A percentile compares a stretch with the other conserved stretches of the same genome.
Conservation (phyloP, 2,797 vertebrate genomes). For the Brachymystax lenok region DNA sequence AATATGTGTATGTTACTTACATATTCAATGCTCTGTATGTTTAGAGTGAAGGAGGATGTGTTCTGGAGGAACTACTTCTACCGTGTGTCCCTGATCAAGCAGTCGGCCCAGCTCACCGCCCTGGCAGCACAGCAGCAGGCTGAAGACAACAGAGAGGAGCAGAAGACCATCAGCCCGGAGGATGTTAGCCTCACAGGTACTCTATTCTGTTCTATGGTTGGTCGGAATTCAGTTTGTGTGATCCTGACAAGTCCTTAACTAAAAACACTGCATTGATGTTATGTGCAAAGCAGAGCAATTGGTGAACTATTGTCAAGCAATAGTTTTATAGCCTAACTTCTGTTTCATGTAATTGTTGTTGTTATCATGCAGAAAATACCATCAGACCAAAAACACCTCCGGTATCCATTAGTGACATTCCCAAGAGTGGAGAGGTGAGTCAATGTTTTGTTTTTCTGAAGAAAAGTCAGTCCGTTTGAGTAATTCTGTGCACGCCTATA, state of each 20-base stretch:
- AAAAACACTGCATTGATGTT: too few relatives aligned
- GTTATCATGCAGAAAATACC: conserved; percentile 63
- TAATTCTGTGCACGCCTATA: background rate
- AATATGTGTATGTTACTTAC: too few relatives aligned
- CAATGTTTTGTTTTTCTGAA: background rate
- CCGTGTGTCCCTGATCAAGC: conserved; percentile 91
- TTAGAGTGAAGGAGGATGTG: conserved; percentile 84
- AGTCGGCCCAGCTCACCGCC: conserved; percentile 91
- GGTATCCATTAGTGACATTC: conserved; percentile 66
- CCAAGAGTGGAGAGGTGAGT: conserved; percentile 59
- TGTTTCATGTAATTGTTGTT: background rate
- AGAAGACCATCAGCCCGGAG: conserved; percentile 58
- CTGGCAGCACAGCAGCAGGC: conserved; percentile 90
- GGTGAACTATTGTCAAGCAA: too few relatives aligned
- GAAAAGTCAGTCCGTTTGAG: background rate
- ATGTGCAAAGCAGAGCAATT: background rate
- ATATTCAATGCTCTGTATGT: background rate
- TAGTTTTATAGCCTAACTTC: background rate
- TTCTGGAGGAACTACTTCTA: conserved; percentile 98
- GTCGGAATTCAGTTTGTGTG: too few relatives aligned
- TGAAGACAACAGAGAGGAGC: conserved; percentile 67
- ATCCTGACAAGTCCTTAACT: too few relatives aligned
- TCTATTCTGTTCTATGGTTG: too few relatives aligned
- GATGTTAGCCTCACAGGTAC: conserved; percentile 80
- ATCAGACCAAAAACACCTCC: conserved; percentile 80